Evolutionary conservation across 2,113 vertebrate genomes (phyloP).

Genomic region (Rattus norvegicus): GRCr8 NC_086019.1:150391501-150392000

Average conservation of each 20-base stretch:
- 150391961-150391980: neutral
- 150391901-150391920: neutral
- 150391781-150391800: neutral
- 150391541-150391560: neutral
- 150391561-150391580: neutral
- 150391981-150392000: neutral
- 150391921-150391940: neutral
- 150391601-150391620: neutral
- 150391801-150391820: neutral
- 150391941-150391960: neutral
- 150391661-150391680: neutral
- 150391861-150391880: neutral
- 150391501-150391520: conserved; percentile 25
- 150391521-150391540: neutral
- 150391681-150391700: neutral
- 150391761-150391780: neutral
- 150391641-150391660: neutral
- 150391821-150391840: neutral
- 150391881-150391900: neutral
- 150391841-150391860: neutral
- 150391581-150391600: neutral
- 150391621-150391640: neutral
- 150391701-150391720: neutral
- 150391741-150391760: neutral
- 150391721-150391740: neutral